Evolutionary conservation across 2,797 vertebrate genomes (phyloP), one percentile per base, ranked within the genome.

Genomic region (Neomorphus geoffroyi): DNA sequence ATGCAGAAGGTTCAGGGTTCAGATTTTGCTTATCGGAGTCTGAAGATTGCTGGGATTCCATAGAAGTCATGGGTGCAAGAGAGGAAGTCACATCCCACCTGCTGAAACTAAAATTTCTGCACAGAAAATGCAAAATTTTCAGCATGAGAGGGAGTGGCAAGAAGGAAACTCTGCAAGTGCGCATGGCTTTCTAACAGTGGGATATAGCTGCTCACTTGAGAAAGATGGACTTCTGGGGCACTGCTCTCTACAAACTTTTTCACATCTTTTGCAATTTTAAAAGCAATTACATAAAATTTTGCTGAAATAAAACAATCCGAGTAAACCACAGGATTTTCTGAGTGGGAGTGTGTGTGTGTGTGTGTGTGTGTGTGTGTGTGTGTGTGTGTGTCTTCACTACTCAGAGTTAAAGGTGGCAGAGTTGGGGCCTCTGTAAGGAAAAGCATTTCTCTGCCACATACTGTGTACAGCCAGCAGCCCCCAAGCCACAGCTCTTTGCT

Each of bases 341-440:
- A 69, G 8, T 69, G 4, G 24, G 14, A 61, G 26, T 61, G 13
- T 51, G 22, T 10, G 2, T 51, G 1, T 30, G 13, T 28, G 7
- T n/a, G 14, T 61, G 26, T 61, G 13, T 51, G 22, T 10, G 2
- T 51, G 1, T 30, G 13, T 28, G 7, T n/a, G n/a, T n/a, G n/a
- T n/a, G n/a, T n/a, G n/a, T n/a, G n/a, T n/a, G n/a, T 66, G 24
- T 35, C 11, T 56, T 95, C 3, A 0, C 39, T 48, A 15, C 18
- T 86, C 8, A 3, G 23, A 87, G 21, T 43, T 78, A 80, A 85
- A 71, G 48, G 72, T 35, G 41, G 48, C 45, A 86, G 39, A 88
- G 16, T 7, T 88, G 89, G 35, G 82, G 45, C 64, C 91, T 81
- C 54, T 62, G 11, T 35, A 64, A 88, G 62, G 56, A 92, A 92